Conservation (phyloP, 2,888 invertebrate genomes). For the Eupeodes latifasciatus region DNA sequence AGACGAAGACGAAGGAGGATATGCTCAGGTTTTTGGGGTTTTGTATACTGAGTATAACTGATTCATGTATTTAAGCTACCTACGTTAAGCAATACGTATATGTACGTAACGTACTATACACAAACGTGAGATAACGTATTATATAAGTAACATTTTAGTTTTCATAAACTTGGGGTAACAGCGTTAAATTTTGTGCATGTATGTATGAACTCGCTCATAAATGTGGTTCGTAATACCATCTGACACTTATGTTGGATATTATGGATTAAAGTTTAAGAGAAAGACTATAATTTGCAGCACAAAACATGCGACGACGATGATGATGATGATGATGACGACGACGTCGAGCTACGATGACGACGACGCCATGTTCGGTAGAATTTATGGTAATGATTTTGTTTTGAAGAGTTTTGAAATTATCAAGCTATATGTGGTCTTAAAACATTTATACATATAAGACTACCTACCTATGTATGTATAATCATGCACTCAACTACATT, state of each 20-base stretch:
- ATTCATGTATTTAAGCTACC: too few species aligned
- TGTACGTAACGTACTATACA: background rate
- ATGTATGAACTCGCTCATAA: constrained; percentile 40
- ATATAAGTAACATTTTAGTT: constrained; percentile 10
- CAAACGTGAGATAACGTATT: background rate
- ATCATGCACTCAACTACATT: too few species aligned
- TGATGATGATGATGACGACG: too few species aligned
- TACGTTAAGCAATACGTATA: background rate
- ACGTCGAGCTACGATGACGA: too few species aligned
- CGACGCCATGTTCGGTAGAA: background rate
- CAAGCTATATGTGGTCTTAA: background rate
- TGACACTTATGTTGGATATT: constrained; percentile 55
- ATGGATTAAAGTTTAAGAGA: constrained; percentile 34
- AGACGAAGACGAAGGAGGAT: constrained; percentile 17
- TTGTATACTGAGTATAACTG: background rate
- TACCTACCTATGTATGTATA: too few species aligned
- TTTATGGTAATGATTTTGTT: constrained; percentile 12
- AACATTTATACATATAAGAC: background rate
- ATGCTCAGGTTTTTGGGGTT: constrained; percentile 32
- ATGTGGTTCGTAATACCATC: constrained; percentile 55
- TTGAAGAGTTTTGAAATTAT: constrained; percentile 48
- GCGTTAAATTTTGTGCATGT: constrained; percentile 21
- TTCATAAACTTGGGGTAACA: constrained; percentile 39
- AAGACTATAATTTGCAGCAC: constrained; percentile 34
- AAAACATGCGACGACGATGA: background rate